These are phyloP conservation scores for human (Homo sapiens) DNA, from an alignment of 2,113 vertebrate genomes.

Conservation along the genomic window GRCh38 chr7:139596501-139597000, in stretches of 20 bases:
- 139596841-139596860: conserved; percentile 88
- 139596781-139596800: conserved; percentile 96
- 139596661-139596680: accelerated
- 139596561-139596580: neutral
- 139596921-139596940: conserved; percentile 99
- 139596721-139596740: conserved; percentile 94
- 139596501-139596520: neutral
- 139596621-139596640: accelerated
- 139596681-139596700: neutral
- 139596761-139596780: conserved; percentile 99
- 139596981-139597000: conserved; percentile 95
- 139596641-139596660: neutral
- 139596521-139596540: conserved; percentile 12
- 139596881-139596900: conserved; percentile 90
- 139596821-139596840: conserved; percentile 89
- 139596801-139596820: conserved; percentile 98
- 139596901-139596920: conserved; percentile 94
- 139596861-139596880: conserved; percentile 85
- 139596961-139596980: conserved; percentile 93
- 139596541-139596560: neutral
- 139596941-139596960: conserved; percentile 95
- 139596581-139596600: neutral
- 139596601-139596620: neutral
- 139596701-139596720: conserved; percentile 85
- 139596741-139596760: conserved; percentile 99